These are phyloP conservation scores for Tragelaphus strepsiceros DNA, from an alignment of 2,113 vertebrate genomes.

Conservation along the genomic window DNA sequence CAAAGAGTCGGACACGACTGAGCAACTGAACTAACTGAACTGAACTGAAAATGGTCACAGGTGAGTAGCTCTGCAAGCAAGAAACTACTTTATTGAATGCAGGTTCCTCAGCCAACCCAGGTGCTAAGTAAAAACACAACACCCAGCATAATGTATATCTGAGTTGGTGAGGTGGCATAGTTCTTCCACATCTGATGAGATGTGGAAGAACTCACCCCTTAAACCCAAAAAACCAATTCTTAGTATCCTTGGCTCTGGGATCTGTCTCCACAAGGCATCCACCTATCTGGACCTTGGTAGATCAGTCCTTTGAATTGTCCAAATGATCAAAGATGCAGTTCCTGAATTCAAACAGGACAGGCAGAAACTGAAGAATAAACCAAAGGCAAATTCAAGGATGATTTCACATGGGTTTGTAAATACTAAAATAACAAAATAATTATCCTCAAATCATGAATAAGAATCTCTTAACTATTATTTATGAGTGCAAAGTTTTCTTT, in stretches of 20 bases:
- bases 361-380: not conserved
- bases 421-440: not conserved
- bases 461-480: not conserved
- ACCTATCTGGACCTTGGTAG: not conserved
- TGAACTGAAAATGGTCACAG: not conserved
- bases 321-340: not conserved
- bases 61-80: not conserved
- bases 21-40: not conserved
- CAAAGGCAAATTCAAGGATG: not conserved
- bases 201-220: not conserved
- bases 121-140: not conserved
- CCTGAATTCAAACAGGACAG: not conserved
- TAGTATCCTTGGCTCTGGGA: not conserved
- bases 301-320: not conserved
- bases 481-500: not conserved
- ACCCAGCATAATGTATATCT: not conserved
- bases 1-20: not conserved
- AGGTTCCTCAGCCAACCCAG: not conserved
- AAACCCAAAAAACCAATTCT: not conserved
- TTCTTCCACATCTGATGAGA: not conserved
- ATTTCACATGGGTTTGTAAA: not conserved
- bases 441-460: not conserved
- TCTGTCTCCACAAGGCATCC: not conserved
- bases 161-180: not conserved
- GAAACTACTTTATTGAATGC: not conserved